Evolutionary conservation across 2,797 vertebrate species (phyloP).

Genomic region (Phaenicophaeus curvirostris): DNA sequence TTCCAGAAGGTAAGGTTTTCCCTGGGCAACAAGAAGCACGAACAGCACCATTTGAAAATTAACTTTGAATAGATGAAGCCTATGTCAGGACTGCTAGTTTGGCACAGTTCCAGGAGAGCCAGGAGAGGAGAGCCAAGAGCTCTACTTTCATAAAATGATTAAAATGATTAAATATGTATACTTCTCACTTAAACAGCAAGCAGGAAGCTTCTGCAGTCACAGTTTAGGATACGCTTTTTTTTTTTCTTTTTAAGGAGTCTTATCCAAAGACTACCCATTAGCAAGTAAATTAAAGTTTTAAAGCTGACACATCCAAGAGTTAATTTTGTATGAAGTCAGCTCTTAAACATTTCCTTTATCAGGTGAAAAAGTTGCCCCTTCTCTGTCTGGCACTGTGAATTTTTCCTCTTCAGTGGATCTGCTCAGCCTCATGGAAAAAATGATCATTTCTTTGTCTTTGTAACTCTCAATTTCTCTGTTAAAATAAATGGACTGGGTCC

Average conservation of each 20-base stretch:
- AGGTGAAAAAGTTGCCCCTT: constrained; percentile 62
- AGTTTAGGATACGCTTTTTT: background rate
- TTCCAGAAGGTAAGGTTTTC: background rate
- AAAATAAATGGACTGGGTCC: constrained; percentile 21
- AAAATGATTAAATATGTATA: constrained; percentile 63
- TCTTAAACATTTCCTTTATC: constrained; percentile 70
- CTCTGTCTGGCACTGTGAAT: constrained; percentile 45
- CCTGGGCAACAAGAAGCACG: background rate
- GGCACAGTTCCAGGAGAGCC: constrained; percentile 13
- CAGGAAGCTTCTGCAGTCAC: constrained; percentile 41
- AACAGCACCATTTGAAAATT: background rate
- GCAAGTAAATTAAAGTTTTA: constrained; percentile 59
- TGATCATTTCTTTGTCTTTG: constrained; percentile 25
- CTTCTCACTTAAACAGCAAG: constrained; percentile 41
- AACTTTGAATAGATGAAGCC: background rate
- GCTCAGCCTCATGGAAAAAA: constrained; percentile 41
- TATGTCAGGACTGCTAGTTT: background rate
- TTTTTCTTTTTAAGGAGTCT: background rate
- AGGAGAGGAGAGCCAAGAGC: constrained; percentile 40
- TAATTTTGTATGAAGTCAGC: constrained; percentile 72
- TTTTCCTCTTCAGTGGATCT: constrained; percentile 42
- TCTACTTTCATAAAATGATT: constrained; percentile 59
- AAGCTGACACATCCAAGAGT: constrained; percentile 45
- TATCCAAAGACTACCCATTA: constrained; percentile 14
- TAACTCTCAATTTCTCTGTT: constrained; percentile 21